Conservation (phyloP, 2,888 invertebrate species). For the Perizoma flavofasciatum region DNA sequence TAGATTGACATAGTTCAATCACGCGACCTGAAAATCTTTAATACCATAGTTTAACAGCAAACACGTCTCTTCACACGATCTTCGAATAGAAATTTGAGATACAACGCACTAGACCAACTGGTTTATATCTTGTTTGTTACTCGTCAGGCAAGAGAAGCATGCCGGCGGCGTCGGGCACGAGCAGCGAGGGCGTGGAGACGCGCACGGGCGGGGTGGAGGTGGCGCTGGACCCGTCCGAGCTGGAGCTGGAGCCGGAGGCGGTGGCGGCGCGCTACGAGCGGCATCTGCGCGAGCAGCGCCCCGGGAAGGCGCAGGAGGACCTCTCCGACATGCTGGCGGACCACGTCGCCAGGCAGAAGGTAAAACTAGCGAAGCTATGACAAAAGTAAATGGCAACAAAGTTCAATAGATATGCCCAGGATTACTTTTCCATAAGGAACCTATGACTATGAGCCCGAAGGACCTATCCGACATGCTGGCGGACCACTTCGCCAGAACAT, state of each 20-base stretch:
- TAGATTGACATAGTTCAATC: too few relatives aligned
- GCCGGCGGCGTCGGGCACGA: slow-evolving; percentile 47
- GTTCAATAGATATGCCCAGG: too few relatives aligned
- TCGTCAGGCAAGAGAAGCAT: slow-evolving; percentile 56
- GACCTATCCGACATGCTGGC: too few relatives aligned
- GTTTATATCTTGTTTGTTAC: not conserved
- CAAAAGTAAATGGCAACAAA: too few relatives aligned
- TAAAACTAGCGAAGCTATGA: slow-evolving; percentile 49
- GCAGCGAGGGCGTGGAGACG: slow-evolving; percentile 41
- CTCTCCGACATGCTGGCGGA: slow-evolving; percentile 99
- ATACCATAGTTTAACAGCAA: too few relatives aligned
- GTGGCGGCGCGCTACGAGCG: slow-evolving; percentile 98
- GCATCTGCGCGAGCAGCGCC: slow-evolving; percentile 96
- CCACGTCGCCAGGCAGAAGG: slow-evolving; percentile 98
- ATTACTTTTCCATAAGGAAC: too few relatives aligned
- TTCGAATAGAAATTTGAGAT: too few relatives aligned
- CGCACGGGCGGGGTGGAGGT: slow-evolving; percentile 92
- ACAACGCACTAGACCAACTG: too few relatives aligned
- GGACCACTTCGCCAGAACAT: too few relatives aligned
- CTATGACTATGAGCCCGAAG: too few relatives aligned
- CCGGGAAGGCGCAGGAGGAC: slow-evolving; percentile 93
- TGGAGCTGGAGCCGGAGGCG: slow-evolving; percentile 97
- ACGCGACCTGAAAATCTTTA: too few relatives aligned
- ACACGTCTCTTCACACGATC: too few relatives aligned
- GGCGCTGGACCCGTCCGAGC: slow-evolving; percentile 98